Conservation (phyloP, 1,140 invertebrate genomes). For the Stegodyphus mimosarum region DNA sequence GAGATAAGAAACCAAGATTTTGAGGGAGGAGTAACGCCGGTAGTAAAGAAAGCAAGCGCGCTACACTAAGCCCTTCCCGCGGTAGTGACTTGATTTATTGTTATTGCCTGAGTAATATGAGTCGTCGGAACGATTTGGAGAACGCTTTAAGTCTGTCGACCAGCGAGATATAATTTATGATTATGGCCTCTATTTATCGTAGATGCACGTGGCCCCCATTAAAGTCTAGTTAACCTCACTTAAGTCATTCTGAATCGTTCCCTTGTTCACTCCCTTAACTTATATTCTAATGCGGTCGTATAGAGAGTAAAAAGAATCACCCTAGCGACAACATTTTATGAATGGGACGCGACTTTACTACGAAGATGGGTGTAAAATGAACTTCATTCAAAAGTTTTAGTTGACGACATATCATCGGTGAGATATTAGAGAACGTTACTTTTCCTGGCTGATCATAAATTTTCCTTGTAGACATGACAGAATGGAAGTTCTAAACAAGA, state of each 20-base stretch:
- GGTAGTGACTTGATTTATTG: constrained; percentile 56
- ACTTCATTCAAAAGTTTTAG: constrained; percentile 45
- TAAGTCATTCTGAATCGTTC: constrained; percentile 60
- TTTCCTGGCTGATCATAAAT: too few relatives aligned
- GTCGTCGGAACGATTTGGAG: constrained; percentile 50
- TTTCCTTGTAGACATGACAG: too few relatives aligned
- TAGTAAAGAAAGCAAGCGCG: constrained; percentile 42
- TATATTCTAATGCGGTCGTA: constrained; percentile 55
- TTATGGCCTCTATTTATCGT: constrained; percentile 60
- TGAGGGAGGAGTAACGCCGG: constrained; percentile 50
- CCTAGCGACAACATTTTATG: constrained; percentile 35
- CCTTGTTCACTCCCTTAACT: constrained; percentile 54
- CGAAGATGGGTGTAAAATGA: constrained; percentile 25
- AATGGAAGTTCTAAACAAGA: too few relatives aligned
- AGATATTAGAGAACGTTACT: too few relatives aligned
- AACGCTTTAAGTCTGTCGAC: constrained; percentile 58
- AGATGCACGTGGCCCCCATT: constrained; percentile 60
- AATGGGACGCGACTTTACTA: constrained; percentile 55
- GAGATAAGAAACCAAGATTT: constrained; percentile 54
- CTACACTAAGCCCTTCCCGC: constrained; percentile 33
- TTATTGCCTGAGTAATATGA: constrained; percentile 58
- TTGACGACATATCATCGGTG: neutral
- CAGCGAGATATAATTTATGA: constrained; percentile 61
- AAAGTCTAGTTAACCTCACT: constrained; percentile 61
- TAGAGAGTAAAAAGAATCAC: constrained; percentile 51